Base-by-base conservation (phyloP, 2,797 vertebrate species). In the Erethizon dorsatum region DNA sequence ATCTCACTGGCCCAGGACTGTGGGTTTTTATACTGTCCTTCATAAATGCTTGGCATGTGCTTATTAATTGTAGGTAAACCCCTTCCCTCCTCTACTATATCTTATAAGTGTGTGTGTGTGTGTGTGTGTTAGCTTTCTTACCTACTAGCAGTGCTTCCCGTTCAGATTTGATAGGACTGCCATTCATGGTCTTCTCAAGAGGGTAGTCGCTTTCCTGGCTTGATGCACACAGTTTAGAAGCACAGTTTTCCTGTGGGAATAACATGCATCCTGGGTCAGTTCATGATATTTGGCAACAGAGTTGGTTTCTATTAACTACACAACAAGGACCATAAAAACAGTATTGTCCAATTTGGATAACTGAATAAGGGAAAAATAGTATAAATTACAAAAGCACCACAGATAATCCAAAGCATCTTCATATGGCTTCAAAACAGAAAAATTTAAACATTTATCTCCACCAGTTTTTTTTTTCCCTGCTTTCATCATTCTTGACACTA, bases 121-220 rank as follows among this genome's bases (percentile, higher is more conserved):
- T 47, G 3, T 80, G 26, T 59, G 73, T 84, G 26, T 47, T 63
- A 89, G 61, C 1, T 82, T 96, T n/a, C 99, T 98, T 98, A 99
- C 99, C 99, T 31, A 99, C 99, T 28, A 99, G 98, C 71, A 99
- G 98, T 41, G 99, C 99, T 97, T 99, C 99, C 54, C 99, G 99
- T 96, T 99, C 99, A 0, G 99, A 99, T 91, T 99, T 99, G 97
- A 99, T 98, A 0, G 99, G 99, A 96, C 99, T 99, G 97, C 97
- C 99, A 63, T 95, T 98, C 84, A 98, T 77, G 2, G 75, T 98
- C 98, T 98, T 99, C 97, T 99, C 99, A 24, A 98, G 98, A 0
- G 99, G 99, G 65, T 97, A 98, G 50, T 99, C 99, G 88, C 99
- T 99, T 98, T 99, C 99, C 97, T 99, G 99, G 99, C 98, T 99